Conservation (phyloP, 2,888 invertebrate genomes). For the Congeria kusceri region DNA sequence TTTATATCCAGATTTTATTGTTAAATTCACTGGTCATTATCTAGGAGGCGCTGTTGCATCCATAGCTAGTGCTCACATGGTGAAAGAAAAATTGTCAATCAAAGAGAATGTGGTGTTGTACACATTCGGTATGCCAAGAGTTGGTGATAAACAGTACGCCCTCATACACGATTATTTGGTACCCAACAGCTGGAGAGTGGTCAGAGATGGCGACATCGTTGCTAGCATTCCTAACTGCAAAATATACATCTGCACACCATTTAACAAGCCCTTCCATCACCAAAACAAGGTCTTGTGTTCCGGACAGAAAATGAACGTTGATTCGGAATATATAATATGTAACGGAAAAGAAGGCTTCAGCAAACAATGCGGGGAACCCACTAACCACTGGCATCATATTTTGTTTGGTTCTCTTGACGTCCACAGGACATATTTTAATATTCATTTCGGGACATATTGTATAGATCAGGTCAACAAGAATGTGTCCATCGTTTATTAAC, state of each 20-base stretch:
- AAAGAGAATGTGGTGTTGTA: slow-evolving; percentile 41
- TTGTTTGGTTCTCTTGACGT: slow-evolving; percentile 12
- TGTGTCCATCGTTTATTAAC: no score
- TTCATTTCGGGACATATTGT: slow-evolving; percentile 54
- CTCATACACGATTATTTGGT: slow-evolving; percentile 41
- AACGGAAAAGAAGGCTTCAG: slow-evolving; percentile 41
- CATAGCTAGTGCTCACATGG: slow-evolving; percentile 42
- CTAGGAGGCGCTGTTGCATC: slow-evolving; percentile 61
- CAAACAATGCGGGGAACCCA: slow-evolving; percentile 16
- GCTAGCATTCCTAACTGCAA: slow-evolving; percentile 45
- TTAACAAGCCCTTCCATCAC: slow-evolving; percentile 55
- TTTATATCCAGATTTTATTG: slow-evolving; percentile 37
- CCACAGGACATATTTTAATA: slow-evolving; percentile 48
- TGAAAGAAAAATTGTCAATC: slow-evolving; percentile 40
- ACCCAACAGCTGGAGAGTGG: slow-evolving; percentile 53
- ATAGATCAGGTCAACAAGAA: slow-evolving; percentile 37
- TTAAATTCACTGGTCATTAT: slow-evolving; percentile 56
- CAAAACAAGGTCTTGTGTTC: slow-evolving; percentile 45
- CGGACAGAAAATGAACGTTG: slow-evolving; percentile 20
- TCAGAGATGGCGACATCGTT: slow-evolving; percentile 42
- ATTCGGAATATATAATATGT: slow-evolving; percentile 44
- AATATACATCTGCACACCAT: slow-evolving; percentile 29
- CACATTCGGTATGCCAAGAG: slow-evolving; percentile 63
- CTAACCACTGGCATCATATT: neutral
- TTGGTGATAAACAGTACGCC: slow-evolving; percentile 51